These are phyloP conservation scores for Penaeus japonicus DNA, from an alignment of 1,140 invertebrate species.

Conservation along the genomic window DNA sequence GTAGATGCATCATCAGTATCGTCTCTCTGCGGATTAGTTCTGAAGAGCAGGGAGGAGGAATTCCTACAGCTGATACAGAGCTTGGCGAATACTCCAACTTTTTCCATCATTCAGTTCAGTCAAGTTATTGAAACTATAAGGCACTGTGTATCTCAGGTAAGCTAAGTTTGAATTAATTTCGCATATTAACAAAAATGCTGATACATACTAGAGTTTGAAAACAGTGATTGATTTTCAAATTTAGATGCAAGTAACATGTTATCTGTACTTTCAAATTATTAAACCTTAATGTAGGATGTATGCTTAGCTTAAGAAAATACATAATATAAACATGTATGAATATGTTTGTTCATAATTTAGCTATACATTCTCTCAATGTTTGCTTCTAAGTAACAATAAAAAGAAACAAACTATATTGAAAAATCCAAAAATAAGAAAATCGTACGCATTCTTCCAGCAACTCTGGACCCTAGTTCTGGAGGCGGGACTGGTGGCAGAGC, in stretches of 20 bases:
- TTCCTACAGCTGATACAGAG: not conserved
- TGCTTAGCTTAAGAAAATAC: too few relatives aligned
- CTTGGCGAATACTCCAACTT: constrained; percentile 11
- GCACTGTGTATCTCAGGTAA: constrained; percentile 37
- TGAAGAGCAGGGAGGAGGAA: constrained; percentile 29
- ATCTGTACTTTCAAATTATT: too few relatives aligned
- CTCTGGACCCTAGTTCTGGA: constrained; percentile 45
- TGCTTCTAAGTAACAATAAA: too few relatives aligned
- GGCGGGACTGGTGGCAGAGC: constrained; percentile 32
- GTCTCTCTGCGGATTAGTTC: constrained; percentile 19
- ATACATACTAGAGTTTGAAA: too few relatives aligned
- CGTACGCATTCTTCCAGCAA: constrained; percentile 8
- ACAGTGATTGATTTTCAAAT: too few relatives aligned
- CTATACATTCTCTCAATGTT: too few relatives aligned
- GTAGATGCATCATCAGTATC: not conserved
- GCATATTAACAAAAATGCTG: too few relatives aligned
- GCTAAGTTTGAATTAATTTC: not conserved
- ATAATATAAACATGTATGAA: too few relatives aligned
- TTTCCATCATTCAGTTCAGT: constrained; percentile 35
- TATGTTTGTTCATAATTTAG: too few relatives aligned
- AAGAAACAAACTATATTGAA: not conserved
- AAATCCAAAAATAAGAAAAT: not conserved
- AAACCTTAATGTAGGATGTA: too few relatives aligned
- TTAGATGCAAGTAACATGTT: too few relatives aligned
- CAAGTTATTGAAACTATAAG: constrained; percentile 33